These are phyloP conservation scores for Gymnoscelis rufifasciata DNA, from an alignment of 2,888 invertebrate species.

Conservation along the genomic window DNA sequence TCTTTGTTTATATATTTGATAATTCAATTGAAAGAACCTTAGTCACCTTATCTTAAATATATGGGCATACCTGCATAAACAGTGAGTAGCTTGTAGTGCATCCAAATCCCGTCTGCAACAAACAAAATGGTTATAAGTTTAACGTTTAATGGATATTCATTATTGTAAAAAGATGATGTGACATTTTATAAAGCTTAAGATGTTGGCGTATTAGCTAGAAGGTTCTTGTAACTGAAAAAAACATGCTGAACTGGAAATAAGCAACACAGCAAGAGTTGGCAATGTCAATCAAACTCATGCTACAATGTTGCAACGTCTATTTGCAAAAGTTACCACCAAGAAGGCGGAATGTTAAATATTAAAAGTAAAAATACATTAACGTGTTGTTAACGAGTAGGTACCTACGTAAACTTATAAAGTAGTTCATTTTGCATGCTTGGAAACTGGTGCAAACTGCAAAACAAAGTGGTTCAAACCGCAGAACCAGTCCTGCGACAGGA, in stretches of 20 bases:
- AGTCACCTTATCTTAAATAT: too few species aligned
- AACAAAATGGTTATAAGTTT: too few species aligned
- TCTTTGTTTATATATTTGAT: too few species aligned
- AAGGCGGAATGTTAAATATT: conserved; percentile 21
- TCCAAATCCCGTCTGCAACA: too few species aligned
- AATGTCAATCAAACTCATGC: conserved; percentile 6
- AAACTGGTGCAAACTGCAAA: conserved; percentile 76
- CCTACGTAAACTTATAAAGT: conserved; percentile 52
- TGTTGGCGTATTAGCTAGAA: too few species aligned
- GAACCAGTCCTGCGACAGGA: conserved; percentile 75
- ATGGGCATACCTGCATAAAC: too few species aligned
- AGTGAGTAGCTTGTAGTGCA: too few species aligned
- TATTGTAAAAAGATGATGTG: too few species aligned
- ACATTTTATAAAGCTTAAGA: too few species aligned
- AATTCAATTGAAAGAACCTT: too few species aligned
- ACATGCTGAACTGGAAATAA: background rate
- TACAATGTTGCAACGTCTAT: conserved; percentile 13
- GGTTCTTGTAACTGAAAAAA: too few species aligned
- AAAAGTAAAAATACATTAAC: conserved; percentile 18
- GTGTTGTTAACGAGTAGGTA: conserved; percentile 25
- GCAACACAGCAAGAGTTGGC: background rate
- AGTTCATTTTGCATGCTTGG: conserved; percentile 54
- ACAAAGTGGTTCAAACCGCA: conserved; percentile 71
- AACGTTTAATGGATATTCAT: too few species aligned
- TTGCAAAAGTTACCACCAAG: conserved; percentile 11